Percentiles rank a stretch among this genome's conserved stretches.
Evolutionary conservation across 2,888 invertebrate species (phyloP).

Genomic region (Sussaba pulchella): DNA sequence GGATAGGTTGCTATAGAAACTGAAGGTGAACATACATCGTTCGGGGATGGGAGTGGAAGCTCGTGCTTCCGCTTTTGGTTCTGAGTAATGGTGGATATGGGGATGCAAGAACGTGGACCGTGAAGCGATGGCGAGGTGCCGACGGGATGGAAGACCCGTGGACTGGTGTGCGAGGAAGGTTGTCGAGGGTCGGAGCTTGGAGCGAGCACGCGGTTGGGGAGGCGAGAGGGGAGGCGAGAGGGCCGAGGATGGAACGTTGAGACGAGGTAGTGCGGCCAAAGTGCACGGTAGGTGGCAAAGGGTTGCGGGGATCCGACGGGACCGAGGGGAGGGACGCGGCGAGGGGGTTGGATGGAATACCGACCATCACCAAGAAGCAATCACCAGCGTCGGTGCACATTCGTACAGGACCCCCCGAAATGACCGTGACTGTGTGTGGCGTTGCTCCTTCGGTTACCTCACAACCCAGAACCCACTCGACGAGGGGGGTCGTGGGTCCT

Average conservation of each 20-base stretch:
- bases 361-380: constrained; percentile 15
- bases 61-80: constrained; percentile 37
- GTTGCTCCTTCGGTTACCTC: constrained; percentile 62
- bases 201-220: constrained; percentile 6
- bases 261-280: constrained; percentile 51
- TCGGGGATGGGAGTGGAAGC: constrained; percentile 33
- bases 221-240: neutral
- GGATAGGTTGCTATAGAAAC: constrained; percentile 82
- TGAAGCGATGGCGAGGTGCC: constrained; percentile 59
- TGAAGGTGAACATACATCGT: constrained; percentile 70
- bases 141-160: constrained; percentile 53
- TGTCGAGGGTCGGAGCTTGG: constrained; percentile 25
- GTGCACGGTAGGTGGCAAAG: constrained; percentile 60
- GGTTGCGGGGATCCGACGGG: constrained; percentile 15
- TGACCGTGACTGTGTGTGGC: neutral
- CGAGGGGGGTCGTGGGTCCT: too few species aligned
- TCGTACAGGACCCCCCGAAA: neutral
- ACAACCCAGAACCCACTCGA: too few species aligned
- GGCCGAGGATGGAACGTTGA: constrained; percentile 21
- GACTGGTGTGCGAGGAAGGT: constrained; percentile 42
- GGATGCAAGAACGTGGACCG: constrained; percentile 66
- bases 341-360: constrained; percentile 15
- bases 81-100: constrained; percentile 58
- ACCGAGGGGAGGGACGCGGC: constrained; percentile 9
- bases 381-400: neutral